Percentiles rank a stretch among this genome's conserved stretches.
These are phyloP conservation scores for Eulemur mongoz DNA, from an alignment of 2,797 vertebrate genomes.

Conservation along the genomic window DNA sequence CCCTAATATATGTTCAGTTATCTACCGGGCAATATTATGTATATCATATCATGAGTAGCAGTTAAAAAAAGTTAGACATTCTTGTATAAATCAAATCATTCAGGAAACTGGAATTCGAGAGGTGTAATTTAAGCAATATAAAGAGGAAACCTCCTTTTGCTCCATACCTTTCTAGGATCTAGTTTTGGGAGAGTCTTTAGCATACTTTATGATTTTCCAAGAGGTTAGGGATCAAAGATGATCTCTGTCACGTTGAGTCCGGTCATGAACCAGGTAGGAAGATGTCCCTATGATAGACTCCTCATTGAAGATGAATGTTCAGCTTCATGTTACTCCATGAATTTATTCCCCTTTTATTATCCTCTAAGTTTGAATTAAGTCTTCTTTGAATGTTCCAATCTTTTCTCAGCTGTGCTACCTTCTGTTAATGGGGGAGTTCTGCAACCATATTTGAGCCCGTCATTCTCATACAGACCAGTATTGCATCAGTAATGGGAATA, in stretches of 20 bases:
- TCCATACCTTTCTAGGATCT: background rate
- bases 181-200: background rate
- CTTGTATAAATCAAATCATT: background rate
- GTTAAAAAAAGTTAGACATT: background rate
- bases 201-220: background rate
- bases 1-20: background rate
- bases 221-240: background rate
- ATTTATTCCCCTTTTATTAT: constrained; percentile 18
- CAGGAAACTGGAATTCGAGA: background rate
- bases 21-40: background rate
- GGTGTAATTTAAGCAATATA: background rate
- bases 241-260: background rate
- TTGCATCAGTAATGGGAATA: background rate
- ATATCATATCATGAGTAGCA: background rate
- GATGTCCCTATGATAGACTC: background rate
- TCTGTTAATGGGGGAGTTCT: background rate
- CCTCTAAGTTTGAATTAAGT: constrained; percentile 18
- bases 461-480: background rate
- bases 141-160: background rate
- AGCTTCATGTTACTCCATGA: background rate
- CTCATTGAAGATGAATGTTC: background rate
- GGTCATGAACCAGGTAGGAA: background rate
- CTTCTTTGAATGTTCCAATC: background rate
- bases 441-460: background rate
- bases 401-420: background rate